These are phyloP conservation scores for Lethrus apterus DNA, from an alignment of 1,140 invertebrate genomes.

Conservation along the genomic window DNA sequence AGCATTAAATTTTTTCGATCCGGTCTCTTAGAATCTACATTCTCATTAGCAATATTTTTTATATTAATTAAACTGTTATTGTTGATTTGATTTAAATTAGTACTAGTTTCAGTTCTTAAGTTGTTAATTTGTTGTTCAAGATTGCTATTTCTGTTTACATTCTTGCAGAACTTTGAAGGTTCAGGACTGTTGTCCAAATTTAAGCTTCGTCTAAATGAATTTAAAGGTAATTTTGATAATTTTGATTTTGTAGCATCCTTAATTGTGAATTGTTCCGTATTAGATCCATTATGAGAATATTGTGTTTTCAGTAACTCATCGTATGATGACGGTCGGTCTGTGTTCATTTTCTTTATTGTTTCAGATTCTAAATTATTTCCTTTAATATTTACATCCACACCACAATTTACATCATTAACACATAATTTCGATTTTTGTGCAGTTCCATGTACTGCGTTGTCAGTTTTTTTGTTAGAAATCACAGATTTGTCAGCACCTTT, in stretches of 20 bases:
- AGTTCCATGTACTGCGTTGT: slow-evolving; percentile 3
- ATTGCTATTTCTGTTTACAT: slow-evolving; percentile 8
- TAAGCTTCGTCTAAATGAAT: slow-evolving; percentile 32
- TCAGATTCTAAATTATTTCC: too few relatives aligned
- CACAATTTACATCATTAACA: slow-evolving; percentile 8
- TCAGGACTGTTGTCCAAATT: slow-evolving; percentile 31
- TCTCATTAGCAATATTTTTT: slow-evolving; percentile 9
- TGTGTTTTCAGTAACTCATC: slow-evolving; percentile 25
- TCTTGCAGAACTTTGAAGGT: slow-evolving; percentile 20
- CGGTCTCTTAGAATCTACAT: slow-evolving; percentile 17
- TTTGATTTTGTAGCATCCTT: slow-evolving; percentile 26
- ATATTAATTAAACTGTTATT: too few relatives aligned
- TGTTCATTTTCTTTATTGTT: slow-evolving; percentile 28
- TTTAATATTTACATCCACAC: too few relatives aligned
- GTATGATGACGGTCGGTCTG: slow-evolving; percentile 26
- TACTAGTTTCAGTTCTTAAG: neutral
- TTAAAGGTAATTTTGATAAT: slow-evolving; percentile 34
- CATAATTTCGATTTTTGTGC: slow-evolving; percentile 11
- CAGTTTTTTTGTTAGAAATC: slow-evolving; percentile 20
- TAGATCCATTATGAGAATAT: slow-evolving; percentile 20
- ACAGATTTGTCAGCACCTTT: slow-evolving; percentile 21
- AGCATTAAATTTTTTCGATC: slow-evolving; percentile 54
- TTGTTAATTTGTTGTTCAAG: slow-evolving; percentile 5
- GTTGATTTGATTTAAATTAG: slow-evolving; percentile 17
- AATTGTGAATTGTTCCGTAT: slow-evolving; percentile 16